Evolutionary conservation across 2,888 invertebrate genomes (phyloP).

Genomic region (Lasioglossum lativentre): DNA sequence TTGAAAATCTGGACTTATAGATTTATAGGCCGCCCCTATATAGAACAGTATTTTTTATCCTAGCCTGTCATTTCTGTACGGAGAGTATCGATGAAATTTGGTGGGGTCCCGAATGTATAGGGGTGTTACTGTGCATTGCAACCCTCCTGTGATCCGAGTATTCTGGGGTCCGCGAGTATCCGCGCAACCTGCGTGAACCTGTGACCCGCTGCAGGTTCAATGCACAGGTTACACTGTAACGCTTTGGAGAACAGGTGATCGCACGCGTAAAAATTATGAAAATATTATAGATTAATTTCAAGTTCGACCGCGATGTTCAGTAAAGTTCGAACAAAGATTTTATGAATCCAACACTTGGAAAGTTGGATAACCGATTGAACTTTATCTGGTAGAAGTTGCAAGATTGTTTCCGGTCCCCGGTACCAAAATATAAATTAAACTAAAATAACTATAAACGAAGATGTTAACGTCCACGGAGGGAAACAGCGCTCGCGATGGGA

Average conservation of each 20-base stretch:
- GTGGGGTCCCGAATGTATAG: constrained; percentile 2
- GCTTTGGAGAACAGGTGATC: background rate
- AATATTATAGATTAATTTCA: background rate
- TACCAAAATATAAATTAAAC: background rate
- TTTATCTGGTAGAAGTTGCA: no score
- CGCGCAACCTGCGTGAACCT: constrained; percentile 7
- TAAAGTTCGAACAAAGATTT: background rate
- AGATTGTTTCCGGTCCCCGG: background rate
- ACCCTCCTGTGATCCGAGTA: constrained; percentile 1
- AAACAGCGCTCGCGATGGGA: background rate
- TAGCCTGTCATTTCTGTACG: background rate
- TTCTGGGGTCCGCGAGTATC: constrained; percentile 1
- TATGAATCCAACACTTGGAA: background rate
- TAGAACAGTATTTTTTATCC: background rate
- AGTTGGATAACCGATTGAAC: background rate
- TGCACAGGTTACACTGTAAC: background rate
- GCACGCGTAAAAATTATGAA: background rate
- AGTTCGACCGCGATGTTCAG: background rate
- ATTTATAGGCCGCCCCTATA: background rate
- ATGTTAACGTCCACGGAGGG: background rate
- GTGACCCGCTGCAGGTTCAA: background rate
- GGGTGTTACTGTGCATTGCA: background rate
- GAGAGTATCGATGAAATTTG: constrained; percentile 14
- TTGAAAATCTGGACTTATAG: background rate
- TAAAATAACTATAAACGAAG: background rate